phyloP scores from a whole-genome alignment of 2,888 invertebrate species.

The Acrobasis consociella region DNA sequence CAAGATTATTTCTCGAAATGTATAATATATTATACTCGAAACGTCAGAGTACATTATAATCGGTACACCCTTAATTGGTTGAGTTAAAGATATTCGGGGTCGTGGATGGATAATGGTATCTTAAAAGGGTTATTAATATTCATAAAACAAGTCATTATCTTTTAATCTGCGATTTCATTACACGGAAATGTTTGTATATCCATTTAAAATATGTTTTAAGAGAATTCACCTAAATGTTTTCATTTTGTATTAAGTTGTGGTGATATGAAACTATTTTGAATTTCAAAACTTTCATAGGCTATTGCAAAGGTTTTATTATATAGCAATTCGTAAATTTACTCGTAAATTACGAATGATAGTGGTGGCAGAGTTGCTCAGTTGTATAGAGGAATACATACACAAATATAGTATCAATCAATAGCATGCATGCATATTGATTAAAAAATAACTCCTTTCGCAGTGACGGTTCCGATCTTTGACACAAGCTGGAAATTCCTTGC shows the following conservation, averaged over 20 bases:
- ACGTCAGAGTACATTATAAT: conserved; percentile 2
- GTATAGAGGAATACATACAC: conserved; percentile 40
- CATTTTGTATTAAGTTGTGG: conserved; percentile 46
- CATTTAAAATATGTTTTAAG: conserved; percentile 10
- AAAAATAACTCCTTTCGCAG: not conserved
- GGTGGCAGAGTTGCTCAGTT: conserved; percentile 50
- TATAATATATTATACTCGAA: conserved; percentile 19
- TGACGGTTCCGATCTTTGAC: not conserved
- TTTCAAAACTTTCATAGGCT: conserved; percentile 53
- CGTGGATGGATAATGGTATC: not conserved
- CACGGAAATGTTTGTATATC: conserved; percentile 18
- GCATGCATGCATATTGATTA: not conserved
- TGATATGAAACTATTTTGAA: conserved; percentile 50
- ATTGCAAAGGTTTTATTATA: conserved; percentile 64
- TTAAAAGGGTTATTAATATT: conserved; percentile 15
- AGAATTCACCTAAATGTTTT: conserved; percentile 18
- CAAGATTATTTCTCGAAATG: conserved; percentile 23
- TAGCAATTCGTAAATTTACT: conserved; percentile 64
- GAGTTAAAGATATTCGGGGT: conserved; percentile 1
- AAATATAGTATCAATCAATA: not conserved
- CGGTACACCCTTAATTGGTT: not conserved
- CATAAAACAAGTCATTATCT: conserved; percentile 7
- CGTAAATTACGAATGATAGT: conserved; percentile 61
- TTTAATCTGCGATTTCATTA: conserved; percentile 19
- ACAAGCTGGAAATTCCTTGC: not conserved